These are phyloP conservation scores for Hetaerina americana DNA, from an alignment of 1,140 invertebrate genomes.

Conservation along the genomic window DNA sequence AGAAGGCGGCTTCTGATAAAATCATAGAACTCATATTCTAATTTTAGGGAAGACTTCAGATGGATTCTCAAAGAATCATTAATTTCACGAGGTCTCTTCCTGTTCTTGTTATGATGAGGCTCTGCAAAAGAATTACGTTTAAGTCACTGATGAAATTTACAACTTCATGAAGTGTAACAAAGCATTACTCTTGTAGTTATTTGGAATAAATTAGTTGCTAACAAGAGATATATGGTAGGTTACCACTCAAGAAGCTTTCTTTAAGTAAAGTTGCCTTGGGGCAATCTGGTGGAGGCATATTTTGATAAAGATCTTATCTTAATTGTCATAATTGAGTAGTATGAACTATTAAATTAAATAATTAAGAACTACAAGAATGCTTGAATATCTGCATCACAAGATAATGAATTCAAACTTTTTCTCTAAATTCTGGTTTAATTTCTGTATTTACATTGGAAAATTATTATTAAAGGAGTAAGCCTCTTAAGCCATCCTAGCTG, in stretches of 20 bases:
- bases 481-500: not conserved
- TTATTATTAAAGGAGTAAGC: slow-evolving; percentile 2
- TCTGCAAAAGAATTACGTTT: slow-evolving; percentile 19
- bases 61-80: slow-evolving; percentile 19
- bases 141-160: too few species aligned
- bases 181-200: too few species aligned
- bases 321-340: not conserved
- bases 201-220: too few species aligned
- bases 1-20: slow-evolving; percentile 43
- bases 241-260: too few species aligned
- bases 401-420: not conserved
- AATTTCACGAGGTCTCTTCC: slow-evolving; percentile 22
- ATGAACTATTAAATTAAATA: not conserved
- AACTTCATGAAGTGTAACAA: too few species aligned
- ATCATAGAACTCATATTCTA: slow-evolving; percentile 47
- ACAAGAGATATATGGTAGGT: too few species aligned
- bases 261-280: too few species aligned
- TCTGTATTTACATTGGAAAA: slow-evolving; percentile 13
- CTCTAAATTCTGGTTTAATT: slow-evolving; percentile 3
- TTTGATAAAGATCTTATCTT: not conserved
- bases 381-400: not conserved
- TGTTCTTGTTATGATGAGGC: slow-evolving; percentile 26
- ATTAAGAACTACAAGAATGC: too few species aligned
- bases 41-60: slow-evolving; percentile 30
- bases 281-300: too few species aligned